A percentile compares a stretch with the other conserved stretches of the same genome.
phyloP scores from a whole-genome alignment of 2,888 invertebrate genomes.

The Colostygia pectinataria region DNA sequence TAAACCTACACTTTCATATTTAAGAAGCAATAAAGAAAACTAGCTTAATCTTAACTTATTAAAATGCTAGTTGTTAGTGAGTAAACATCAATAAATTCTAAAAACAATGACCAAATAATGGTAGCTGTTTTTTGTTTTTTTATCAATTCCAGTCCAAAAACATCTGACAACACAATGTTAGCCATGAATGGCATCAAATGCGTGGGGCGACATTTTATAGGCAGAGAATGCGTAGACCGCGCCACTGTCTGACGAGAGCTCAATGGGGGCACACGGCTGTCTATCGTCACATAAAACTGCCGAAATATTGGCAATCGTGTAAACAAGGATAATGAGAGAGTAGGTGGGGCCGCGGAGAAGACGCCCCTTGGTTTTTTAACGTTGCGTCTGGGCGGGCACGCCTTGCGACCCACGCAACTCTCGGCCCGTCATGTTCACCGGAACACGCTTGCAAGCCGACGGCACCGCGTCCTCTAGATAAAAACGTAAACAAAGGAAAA shows the following conservation, averaged over 20 bases:
- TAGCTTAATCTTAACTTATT: no score
- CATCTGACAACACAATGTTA: slow-evolving; percentile 57
- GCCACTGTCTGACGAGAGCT: slow-evolving; percentile 77
- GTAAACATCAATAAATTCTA: slow-evolving; percentile 22
- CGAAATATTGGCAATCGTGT: slow-evolving; percentile 76
- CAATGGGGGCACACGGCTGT: slow-evolving; percentile 71
- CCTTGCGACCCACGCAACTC: slow-evolving; percentile 67
- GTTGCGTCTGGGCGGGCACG: slow-evolving; percentile 77
- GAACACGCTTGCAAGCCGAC: slow-evolving; percentile 65
- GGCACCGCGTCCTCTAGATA: slow-evolving; percentile 59
- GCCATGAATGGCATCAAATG: slow-evolving; percentile 65
- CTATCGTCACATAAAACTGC: slow-evolving; percentile 63
- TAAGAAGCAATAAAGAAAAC: no score
- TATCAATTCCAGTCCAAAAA: slow-evolving; percentile 41
- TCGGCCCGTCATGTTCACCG: slow-evolving; percentile 50
- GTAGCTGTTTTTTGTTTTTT: slow-evolving; percentile 14
- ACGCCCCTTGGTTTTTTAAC: slow-evolving; percentile 77
- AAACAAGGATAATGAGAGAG: slow-evolving; percentile 78
- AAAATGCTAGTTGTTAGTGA: background rate
- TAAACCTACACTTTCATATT: no score
- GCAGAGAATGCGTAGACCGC: slow-evolving; percentile 68
- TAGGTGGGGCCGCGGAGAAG: slow-evolving; percentile 73
- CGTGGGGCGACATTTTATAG: slow-evolving; percentile 79
- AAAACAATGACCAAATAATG: slow-evolving; percentile 29
- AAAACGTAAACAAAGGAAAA: slow-evolving; percentile 63